Evolutionary conservation across 1,140 invertebrate genomes (phyloP).

Genomic region (Grapholita molesta): DNA sequence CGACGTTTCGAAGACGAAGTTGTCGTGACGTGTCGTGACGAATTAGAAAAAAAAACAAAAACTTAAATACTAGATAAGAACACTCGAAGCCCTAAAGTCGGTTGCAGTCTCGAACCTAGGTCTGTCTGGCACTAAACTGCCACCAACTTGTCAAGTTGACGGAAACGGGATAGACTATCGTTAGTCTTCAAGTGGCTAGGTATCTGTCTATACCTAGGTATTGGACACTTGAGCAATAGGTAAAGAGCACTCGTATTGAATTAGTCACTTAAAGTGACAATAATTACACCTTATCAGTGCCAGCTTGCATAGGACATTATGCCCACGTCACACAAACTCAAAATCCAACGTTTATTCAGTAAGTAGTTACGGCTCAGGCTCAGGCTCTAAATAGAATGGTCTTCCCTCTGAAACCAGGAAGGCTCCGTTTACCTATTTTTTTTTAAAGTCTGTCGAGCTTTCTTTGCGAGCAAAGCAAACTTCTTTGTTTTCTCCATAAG

Average conservation of each 20-base stretch:
- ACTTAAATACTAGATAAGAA: conserved; percentile 44
- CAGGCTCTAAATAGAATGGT: too few relatives aligned
- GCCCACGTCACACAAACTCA: too few relatives aligned
- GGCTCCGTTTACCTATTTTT: too few relatives aligned
- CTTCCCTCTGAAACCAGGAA: too few relatives aligned
- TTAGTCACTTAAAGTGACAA: neutral
- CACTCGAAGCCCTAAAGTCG: conserved; percentile 47
- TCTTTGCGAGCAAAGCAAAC: too few relatives aligned
- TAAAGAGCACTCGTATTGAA: neutral
- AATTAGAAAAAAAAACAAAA: conserved; percentile 1
- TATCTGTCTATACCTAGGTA: neutral
- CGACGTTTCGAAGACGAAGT: too few relatives aligned
- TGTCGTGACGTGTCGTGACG: too few relatives aligned
- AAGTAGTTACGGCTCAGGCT: too few relatives aligned
- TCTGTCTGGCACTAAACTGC: conserved; percentile 42
- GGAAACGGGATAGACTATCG: conserved; percentile 43
- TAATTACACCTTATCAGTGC: neutral
- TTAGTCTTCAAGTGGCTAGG: neutral
- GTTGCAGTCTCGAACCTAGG: conserved; percentile 66
- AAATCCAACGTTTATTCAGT: too few relatives aligned
- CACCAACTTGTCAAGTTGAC: conserved; percentile 68
- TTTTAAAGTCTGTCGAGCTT: too few relatives aligned
- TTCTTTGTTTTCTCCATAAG: too few relatives aligned
- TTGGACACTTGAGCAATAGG: neutral
- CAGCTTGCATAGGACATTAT: too few relatives aligned